phyloP scores from a whole-genome alignment of 2,888 invertebrate genomes.

The Harmothoe impar region DNA sequence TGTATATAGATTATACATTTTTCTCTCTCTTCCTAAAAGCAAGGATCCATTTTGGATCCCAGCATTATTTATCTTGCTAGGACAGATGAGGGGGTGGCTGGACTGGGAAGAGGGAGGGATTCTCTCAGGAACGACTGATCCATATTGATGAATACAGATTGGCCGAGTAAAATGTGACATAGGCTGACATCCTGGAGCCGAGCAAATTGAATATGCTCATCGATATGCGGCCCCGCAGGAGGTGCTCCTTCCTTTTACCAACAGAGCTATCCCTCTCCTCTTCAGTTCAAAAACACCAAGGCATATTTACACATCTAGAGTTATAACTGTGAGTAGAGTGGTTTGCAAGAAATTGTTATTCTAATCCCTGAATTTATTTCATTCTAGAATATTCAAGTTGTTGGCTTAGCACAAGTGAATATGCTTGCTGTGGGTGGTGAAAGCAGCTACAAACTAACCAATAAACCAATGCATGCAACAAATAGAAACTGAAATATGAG shows the following conservation, averaged over 20 bases:
- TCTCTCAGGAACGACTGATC: conserved; percentile 8
- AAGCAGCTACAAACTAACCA: too few species aligned
- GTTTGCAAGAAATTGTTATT: too few species aligned
- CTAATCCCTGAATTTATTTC: too few species aligned
- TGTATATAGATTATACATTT: conserved; percentile 56
- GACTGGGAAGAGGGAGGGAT: background rate
- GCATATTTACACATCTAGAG: too few species aligned
- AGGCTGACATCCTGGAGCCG: background rate
- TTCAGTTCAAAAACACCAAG: too few species aligned
- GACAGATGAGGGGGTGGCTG: background rate
- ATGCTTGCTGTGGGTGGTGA: too few species aligned
- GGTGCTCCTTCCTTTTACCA: background rate
- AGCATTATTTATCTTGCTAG: background rate
- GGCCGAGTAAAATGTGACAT: conserved; percentile 38
- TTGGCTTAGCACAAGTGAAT: too few species aligned
- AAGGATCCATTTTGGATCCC: background rate
- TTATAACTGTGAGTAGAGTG: too few species aligned
- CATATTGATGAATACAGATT: conserved; percentile 52
- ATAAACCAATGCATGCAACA: too few species aligned
- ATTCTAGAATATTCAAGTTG: too few species aligned
- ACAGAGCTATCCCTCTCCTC: too few species aligned
- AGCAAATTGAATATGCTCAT: conserved; percentile 31
- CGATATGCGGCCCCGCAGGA: conserved; percentile 7
- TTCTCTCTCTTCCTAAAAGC: background rate
- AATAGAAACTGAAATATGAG: too few species aligned